Percentiles rank a stretch among this genome's conserved stretches.
phyloP scores from a whole-genome alignment of 2,797 vertebrate genomes.

The Cossypha caffra region DNA sequence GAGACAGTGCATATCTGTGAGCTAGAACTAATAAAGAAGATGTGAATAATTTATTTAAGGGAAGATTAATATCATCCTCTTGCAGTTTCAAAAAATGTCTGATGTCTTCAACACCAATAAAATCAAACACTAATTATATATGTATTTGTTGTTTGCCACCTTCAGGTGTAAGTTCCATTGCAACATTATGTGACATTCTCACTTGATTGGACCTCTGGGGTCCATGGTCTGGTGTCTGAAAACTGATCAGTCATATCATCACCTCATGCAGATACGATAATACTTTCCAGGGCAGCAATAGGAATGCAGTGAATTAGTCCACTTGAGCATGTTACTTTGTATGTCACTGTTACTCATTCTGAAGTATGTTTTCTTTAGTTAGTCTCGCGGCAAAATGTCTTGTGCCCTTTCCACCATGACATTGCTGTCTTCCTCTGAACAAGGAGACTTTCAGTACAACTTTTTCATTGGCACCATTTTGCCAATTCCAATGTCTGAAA shows the following conservation, averaged over 20 bases:
- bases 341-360: not conserved
- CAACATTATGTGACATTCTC: not conserved
- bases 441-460: not conserved
- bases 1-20: not conserved
- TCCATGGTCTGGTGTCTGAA: not conserved
- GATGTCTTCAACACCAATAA: not conserved
- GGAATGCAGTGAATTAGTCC: not conserved
- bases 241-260: not conserved
- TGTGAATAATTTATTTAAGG: not conserved
- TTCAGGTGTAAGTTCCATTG: not conserved
- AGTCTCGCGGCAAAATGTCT: fast-evolving
- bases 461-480: not conserved
- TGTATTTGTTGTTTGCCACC: not conserved
- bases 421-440: not conserved
- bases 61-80: not conserved
- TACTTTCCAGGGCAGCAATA: not conserved
- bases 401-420: not conserved
- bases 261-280: fast-evolving
- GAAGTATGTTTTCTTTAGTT: not conserved
- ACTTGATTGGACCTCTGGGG: not conserved
- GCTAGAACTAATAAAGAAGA: not conserved
- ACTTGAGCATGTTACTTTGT: not conserved
- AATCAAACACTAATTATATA: not conserved
- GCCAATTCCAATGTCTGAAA: not conserved
- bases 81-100: not conserved